A percentile compares a stretch with the other conserved stretches of the same genome.
Evolutionary conservation across 2,888 invertebrate genomes (phyloP).

Genomic region (Mesochorus sp.): DNA sequence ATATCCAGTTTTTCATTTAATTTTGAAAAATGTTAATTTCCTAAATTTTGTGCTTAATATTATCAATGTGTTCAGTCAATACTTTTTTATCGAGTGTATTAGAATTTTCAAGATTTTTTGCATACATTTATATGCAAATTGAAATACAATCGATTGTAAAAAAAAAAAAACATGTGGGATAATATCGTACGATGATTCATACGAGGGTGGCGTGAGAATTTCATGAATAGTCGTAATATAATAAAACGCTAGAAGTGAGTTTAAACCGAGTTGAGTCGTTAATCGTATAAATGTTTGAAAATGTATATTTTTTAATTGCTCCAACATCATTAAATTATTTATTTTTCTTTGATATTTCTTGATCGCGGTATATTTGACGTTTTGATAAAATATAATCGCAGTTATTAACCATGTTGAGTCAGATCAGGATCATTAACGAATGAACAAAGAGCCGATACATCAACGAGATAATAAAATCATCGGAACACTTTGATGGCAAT

Average conservation of each 20-base stretch:
- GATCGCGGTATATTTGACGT: too few species aligned
- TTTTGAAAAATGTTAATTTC: too few species aligned
- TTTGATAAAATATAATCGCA: too few species aligned
- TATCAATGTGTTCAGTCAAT: too few species aligned
- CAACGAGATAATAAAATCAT: neutral
- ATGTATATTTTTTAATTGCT: too few species aligned
- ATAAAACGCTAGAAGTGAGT: neutral
- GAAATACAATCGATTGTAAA: neutral
- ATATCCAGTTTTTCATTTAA: too few species aligned
- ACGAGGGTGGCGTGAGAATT: constrained; percentile 21
- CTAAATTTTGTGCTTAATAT: too few species aligned
- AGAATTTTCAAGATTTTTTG: too few species aligned
- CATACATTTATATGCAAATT: neutral
- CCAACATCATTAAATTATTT: neutral
- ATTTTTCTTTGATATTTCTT: too few species aligned
- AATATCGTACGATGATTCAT: constrained; percentile 43
- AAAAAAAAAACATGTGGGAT: constrained; percentile 2
- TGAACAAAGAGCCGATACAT: neutral
- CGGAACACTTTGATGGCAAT: neutral
- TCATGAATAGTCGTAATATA: constrained; percentile 7
- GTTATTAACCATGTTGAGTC: too few species aligned
- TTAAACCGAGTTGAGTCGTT: neutral
- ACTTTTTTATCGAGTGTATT: too few species aligned
- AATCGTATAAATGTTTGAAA: neutral
- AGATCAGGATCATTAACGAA: too few species aligned